Conservation (phyloP, 2,888 invertebrate genomes). For the Leucophora obtusa region DNA sequence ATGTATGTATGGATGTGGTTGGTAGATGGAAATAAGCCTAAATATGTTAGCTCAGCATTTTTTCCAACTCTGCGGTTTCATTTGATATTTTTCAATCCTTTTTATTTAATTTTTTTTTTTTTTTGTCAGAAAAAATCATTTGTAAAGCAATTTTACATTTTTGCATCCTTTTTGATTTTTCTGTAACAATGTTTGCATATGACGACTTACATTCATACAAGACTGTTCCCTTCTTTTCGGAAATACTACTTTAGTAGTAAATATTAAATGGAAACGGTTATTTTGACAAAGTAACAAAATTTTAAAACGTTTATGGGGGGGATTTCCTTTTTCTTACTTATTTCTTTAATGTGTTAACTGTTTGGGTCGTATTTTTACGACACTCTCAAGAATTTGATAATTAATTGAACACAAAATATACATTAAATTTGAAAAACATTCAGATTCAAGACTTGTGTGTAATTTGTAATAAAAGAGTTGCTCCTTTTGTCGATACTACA, state of each 20-base stretch:
- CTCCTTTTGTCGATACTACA: too few relatives aligned
- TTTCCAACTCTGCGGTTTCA: constrained; percentile 63
- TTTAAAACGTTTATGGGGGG: constrained; percentile 46
- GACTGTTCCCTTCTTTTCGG: background rate
- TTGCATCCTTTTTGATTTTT: background rate
- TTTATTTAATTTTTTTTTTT: constrained; percentile 8
- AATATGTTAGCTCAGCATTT: constrained; percentile 62
- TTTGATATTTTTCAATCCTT: constrained; percentile 33
- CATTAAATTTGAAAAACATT: too few relatives aligned
- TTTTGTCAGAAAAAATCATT: constrained; percentile 37
- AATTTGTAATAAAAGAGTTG: too few relatives aligned
- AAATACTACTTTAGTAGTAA: constrained; percentile 3
- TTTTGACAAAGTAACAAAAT: constrained; percentile 55
- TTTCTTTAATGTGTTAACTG: too few relatives aligned
- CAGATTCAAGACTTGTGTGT: too few relatives aligned
- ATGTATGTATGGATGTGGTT: background rate
- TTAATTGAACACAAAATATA: too few relatives aligned
- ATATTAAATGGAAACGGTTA: constrained; percentile 39
- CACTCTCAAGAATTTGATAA: too few relatives aligned
- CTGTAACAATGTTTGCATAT: constrained; percentile 48
- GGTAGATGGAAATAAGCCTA: constrained; percentile 58
- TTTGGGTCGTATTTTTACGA: too few relatives aligned
- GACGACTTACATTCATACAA: constrained; percentile 7
- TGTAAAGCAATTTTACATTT: constrained; percentile 56
- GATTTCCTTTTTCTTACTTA: background rate